Base-by-base conservation (phyloP, 2,797 vertebrate genomes). In the Clarias platycephalus region DNA sequence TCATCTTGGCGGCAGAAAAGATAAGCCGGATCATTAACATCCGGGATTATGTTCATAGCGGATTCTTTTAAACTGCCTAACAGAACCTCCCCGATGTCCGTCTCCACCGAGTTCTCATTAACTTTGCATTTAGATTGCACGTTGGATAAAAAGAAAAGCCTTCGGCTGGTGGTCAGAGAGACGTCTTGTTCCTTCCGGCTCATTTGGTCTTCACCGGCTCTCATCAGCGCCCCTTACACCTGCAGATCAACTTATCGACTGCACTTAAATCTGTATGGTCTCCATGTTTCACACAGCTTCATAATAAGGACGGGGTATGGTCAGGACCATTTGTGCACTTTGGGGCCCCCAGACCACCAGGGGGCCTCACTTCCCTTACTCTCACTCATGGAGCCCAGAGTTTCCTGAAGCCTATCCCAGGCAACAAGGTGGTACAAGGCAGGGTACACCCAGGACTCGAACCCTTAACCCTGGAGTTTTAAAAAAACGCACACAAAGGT, bases 41-140 rank as follows among this genome's bases (percentile, higher is more conserved):
- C 87, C 81, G 66, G 84, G 84, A 58, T 83, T 72, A 79, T 72
- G 53, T 44, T 58, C 81, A 26, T 67, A 82, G 66, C 81, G 78
- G 77, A 86, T 90, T 76, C 81, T 85, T 83, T 86, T 87, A 85
- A 89, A 87, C 74, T 81, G 78, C 76, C 67, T 70, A 60, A 62
- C 83, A 58, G 85, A 86, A 72, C 81, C 78, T 84, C 72, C 66
- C 82, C 18, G 7, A 79, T 75, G 85, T 80, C 85, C 72, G 12
- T 60, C 80, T 87, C 79, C 67, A 44, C 83, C 20, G 84, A 88
- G 84, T 79, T 63, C 89, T 88, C 86, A 82, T 90, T 88, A 89
- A 85, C 87, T 88, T 84, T 85, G 84, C 85, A 85, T 90, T 88
- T 87, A 80, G 79, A 88, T 86, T 83, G 75, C 85, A 81, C 80